phyloP scores from a whole-genome alignment of 2,113 vertebrate genomes.

The Gymnarchus niloticus region DNA sequence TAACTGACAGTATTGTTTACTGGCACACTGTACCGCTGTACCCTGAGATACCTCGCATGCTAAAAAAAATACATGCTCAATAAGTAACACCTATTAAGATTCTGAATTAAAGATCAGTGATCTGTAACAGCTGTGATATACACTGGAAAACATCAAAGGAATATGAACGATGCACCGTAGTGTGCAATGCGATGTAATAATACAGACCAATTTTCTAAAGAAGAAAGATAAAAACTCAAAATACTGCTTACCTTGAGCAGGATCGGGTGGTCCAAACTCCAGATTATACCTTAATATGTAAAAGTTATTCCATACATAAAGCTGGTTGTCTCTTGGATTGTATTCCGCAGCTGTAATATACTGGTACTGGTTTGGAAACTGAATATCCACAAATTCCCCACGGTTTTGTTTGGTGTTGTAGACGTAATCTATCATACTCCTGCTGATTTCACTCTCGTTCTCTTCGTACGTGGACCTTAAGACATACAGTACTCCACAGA shows the following conservation, averaged over 20 bases:
- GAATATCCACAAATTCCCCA: conserved; percentile 86
- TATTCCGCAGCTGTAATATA: conserved; percentile 98
- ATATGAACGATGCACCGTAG: conserved; percentile 28
- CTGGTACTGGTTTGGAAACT: conserved; percentile 98
- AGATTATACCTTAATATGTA: conserved; percentile 94
- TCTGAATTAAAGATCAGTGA: conserved; percentile 65
- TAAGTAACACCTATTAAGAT: conserved; percentile 58
- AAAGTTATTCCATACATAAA: conserved; percentile 99
- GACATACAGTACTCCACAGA: conserved; percentile 94
- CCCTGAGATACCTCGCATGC: conserved; percentile 41
- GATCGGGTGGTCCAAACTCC: conserved; percentile 92
- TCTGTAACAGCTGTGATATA: conserved; percentile 51
- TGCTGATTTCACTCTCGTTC: conserved; percentile 94
- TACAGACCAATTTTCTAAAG: background rate
- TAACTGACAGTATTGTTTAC: conserved; percentile 64
- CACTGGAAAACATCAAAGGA: conserved; percentile 40
- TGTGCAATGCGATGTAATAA: background rate
- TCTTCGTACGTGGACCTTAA: conserved; percentile 95
- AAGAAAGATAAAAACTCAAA: conserved; percentile 24
- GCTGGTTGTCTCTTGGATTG: conserved; percentile 95
- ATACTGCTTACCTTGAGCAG: conserved; percentile 82
- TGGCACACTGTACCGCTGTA: conserved; percentile 43
- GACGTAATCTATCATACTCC: conserved; percentile 89
- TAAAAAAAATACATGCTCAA: conserved; percentile 35
- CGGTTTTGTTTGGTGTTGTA: conserved; percentile 89